A percentile compares a stretch with the other conserved stretches of the same genome.
These are phyloP conservation scores for Ctenopoma kingsleyae DNA, from an alignment of 2,797 vertebrate species.

Conservation along the genomic window DNA sequence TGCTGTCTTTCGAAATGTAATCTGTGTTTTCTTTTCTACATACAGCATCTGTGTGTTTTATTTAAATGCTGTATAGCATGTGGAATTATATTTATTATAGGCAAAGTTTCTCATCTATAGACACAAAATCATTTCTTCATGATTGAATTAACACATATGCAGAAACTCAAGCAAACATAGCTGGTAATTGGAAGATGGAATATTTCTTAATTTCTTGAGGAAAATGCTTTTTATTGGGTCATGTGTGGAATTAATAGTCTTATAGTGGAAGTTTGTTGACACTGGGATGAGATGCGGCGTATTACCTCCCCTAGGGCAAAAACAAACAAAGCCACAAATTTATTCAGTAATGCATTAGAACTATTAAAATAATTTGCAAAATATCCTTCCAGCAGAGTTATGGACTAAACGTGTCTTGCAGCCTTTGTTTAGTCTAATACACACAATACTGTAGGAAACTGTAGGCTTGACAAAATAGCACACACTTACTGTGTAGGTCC, in stretches of 20 bases:
- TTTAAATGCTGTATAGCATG: constrained; percentile 9
- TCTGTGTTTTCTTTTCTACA: not conserved
- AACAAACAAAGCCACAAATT: constrained; percentile 66
- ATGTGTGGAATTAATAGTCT: constrained; percentile 54
- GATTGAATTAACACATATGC: constrained; percentile 21
- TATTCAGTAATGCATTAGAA: constrained; percentile 52
- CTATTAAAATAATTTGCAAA: constrained; percentile 53
- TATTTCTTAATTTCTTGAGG: constrained; percentile 49
- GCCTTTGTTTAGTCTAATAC: constrained; percentile 34
- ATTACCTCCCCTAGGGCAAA: constrained; percentile 54
- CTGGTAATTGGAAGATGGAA: constrained; percentile 25
- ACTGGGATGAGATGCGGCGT: constrained; percentile 42
- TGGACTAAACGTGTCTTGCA: constrained; percentile 35
- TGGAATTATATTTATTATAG: constrained; percentile 25
- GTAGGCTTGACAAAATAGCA: constrained; percentile 26
- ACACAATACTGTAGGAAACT: constrained; percentile 13
- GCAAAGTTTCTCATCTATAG: constrained; percentile 7
- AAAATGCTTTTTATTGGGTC: constrained; percentile 51
- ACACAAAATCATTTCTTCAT: constrained; percentile 23
- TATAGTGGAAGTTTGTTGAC: constrained; percentile 57
- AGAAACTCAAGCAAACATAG: constrained; percentile 18
- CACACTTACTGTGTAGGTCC: not conserved
- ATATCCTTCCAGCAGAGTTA: constrained; percentile 38
- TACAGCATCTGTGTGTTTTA: constrained; percentile 7
- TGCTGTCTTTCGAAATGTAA: constrained; percentile 14